Percentiles rank a stretch among this genome's conserved stretches.
phyloP scores from a whole-genome alignment of 2,797 vertebrate genomes.

The Orientallactaga sibirica region DNA sequence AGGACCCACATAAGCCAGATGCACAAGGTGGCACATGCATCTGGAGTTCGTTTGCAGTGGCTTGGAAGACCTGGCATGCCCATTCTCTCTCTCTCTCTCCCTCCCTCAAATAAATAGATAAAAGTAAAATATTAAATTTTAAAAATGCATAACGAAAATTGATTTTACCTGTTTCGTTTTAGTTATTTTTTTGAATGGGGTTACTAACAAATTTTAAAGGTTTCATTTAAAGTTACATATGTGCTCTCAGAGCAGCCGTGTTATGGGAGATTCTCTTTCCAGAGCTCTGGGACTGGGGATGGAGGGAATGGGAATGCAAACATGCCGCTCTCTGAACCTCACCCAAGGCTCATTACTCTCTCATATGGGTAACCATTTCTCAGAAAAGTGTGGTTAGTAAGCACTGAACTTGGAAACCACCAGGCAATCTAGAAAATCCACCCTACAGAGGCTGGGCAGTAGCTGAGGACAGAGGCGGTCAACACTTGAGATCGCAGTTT shows the following conservation, averaged over 20 bases:
- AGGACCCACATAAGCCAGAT: too few species aligned
- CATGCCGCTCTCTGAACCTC: background rate
- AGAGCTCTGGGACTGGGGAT: background rate
- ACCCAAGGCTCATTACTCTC: background rate
- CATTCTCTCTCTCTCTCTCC: too few species aligned
- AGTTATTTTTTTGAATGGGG: background rate
- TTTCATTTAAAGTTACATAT: background rate
- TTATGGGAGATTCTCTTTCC: background rate
- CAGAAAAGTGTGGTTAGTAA: background rate
- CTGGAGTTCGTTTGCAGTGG: too few species aligned
- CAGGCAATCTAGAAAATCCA: background rate
- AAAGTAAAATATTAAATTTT: too few species aligned
- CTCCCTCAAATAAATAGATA: too few species aligned
- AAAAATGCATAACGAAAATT: background rate
- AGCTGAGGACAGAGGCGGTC: background rate
- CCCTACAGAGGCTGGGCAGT: background rate
- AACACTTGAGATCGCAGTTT: background rate
- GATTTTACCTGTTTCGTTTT: constrained; percentile 14
- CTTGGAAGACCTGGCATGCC: too few species aligned
- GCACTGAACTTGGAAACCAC: background rate
- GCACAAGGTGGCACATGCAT: too few species aligned
- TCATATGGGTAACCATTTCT: background rate
- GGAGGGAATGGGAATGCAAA: background rate
- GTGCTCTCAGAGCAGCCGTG: background rate
- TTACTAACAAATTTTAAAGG: background rate